These are phyloP conservation scores for Oryzias sinensis DNA, from an alignment of 2,797 vertebrate species.

Conservation along the genomic window DNA sequence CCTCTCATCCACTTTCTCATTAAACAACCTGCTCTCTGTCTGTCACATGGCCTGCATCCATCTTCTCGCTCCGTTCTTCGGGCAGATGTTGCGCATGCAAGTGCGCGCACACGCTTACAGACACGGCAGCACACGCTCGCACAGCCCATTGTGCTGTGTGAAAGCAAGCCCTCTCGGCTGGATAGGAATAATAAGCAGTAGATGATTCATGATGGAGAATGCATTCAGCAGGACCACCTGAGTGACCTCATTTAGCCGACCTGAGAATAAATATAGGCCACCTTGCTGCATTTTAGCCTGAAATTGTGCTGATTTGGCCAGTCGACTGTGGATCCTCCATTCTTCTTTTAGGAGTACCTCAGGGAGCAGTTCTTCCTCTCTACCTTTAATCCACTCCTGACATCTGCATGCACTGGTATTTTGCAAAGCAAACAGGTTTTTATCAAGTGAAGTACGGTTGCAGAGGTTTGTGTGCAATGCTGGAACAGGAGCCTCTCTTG, in stretches of 20 bases:
- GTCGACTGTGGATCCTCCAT: conserved; percentile 46
- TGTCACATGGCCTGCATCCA: conserved; percentile 68
- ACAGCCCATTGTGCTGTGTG: conserved; percentile 38
- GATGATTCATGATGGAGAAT: conserved; percentile 78
- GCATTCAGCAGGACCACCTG: conserved; percentile 76
- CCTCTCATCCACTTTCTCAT: conserved; percentile 79
- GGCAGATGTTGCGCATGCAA: conserved; percentile 44
- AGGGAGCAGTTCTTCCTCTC: conserved; percentile 38
- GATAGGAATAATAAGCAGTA: conserved; percentile 77
- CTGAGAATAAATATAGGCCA: conserved; percentile 78
- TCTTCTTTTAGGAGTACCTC: conserved; percentile 35
- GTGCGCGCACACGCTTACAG: not conserved
- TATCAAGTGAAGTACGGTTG: conserved; percentile 19
- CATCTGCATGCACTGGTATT: conserved; percentile 31
- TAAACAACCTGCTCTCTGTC: conserved; percentile 76
- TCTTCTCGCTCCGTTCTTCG: conserved; percentile 53
- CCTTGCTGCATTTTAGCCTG: conserved; percentile 29
- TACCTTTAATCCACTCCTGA: conserved; percentile 50
- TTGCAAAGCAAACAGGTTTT: conserved; percentile 19
- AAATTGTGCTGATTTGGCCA: conserved; percentile 43
- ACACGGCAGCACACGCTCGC: conserved; percentile 1
- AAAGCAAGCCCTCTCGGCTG: conserved; percentile 55
- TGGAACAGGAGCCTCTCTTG: conserved; percentile 51
- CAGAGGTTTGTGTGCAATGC: conserved; percentile 25
- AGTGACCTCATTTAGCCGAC: conserved; percentile 80